A percentile compares a stretch with the other conserved stretches of the same genome.
Conservation (phyloP, 2,797 vertebrate species). For the Sebastes vulpes region DNA sequence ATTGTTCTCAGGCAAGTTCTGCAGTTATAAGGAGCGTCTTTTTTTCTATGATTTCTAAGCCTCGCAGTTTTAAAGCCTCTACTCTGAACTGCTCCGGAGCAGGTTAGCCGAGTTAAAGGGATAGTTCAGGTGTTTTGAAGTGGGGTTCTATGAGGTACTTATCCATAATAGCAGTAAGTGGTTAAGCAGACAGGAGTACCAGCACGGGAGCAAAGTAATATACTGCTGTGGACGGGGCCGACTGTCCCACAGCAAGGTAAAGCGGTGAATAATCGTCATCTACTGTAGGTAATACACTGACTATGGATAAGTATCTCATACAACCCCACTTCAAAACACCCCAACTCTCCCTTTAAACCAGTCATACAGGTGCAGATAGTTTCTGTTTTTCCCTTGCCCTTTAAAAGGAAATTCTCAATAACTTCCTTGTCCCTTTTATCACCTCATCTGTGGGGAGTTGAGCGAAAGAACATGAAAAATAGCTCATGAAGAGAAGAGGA, state of each 20-base stretch:
- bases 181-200: no score
- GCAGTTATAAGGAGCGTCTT: neutral
- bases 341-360: neutral
- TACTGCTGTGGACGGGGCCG: no score
- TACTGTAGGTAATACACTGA: no score
- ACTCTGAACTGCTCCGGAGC: neutral
- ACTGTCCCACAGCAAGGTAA: no score
- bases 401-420: neutral
- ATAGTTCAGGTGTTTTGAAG: no score
- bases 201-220: no score
- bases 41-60: neutral
- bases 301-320: no score
- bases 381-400: neutral
- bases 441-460: neutral
- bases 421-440: neutral
- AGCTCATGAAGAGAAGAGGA: neutral
- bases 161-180: neutral
- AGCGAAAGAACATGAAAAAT: neutral
- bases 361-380: neutral
- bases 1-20: neutral
- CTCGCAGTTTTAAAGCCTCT: neutral
- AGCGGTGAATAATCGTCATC: no score
- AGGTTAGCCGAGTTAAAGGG: neutral
- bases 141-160: no score
- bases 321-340: no score